These are phyloP conservation scores for Bolinopsis microptera DNA, from an alignment of 37 sponge, comb jelly and placozoan genomes.

Conservation along the genomic window DNA sequence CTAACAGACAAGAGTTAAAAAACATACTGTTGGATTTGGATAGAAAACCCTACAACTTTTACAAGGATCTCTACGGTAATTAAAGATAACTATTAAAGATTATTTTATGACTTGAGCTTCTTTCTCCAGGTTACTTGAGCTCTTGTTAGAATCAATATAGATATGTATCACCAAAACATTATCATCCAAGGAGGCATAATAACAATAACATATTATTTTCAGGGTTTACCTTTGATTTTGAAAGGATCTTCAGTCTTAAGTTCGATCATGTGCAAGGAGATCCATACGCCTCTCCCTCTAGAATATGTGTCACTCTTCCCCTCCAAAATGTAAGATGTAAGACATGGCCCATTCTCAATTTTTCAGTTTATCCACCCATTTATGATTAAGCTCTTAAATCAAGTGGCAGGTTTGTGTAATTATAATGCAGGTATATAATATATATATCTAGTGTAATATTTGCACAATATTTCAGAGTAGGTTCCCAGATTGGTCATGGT, in stretches of 20 bases:
- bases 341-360: too few relatives aligned
- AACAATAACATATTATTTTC: neutral
- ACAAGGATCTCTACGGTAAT: conserved; percentile 52
- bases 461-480: conserved; percentile 42
- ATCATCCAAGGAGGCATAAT: too few relatives aligned
- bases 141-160: too few relatives aligned
- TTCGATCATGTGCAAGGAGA: conserved; percentile 66
- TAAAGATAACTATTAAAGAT: too few relatives aligned
- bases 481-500: neutral
- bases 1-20: neutral
- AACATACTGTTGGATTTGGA: neutral
- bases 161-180: too few relatives aligned
- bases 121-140: neutral
- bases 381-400: too few relatives aligned
- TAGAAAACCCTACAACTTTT: conserved; percentile 12
- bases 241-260: neutral
- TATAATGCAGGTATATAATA: too few relatives aligned
- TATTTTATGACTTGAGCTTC: neutral
- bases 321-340: neutral
- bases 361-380: too few relatives aligned
- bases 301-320: neutral
- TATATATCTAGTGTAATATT: too few relatives aligned
- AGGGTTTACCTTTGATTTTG: neutral
- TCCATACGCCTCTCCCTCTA: conserved; percentile 67
- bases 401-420: too few relatives aligned